Conservation (phyloP, 2,888 invertebrate genomes). For the Trachelus troglodyta region DNA sequence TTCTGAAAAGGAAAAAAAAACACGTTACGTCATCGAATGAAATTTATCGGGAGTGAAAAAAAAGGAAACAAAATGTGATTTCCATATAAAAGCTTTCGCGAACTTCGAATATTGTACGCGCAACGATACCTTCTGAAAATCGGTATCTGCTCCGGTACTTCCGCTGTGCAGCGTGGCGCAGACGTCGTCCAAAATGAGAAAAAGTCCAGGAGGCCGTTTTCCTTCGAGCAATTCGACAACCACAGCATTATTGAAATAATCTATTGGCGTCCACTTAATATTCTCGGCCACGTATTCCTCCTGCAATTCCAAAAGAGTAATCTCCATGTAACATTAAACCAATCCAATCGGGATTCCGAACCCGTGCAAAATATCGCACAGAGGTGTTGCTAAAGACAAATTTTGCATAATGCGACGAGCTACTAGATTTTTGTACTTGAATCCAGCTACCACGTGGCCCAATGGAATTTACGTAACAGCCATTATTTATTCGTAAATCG, state of each 20-base stretch:
- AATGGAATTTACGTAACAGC: no score
- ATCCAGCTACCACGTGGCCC: no score
- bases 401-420: no score
- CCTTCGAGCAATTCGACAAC: constrained; percentile 77
- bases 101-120: no score
- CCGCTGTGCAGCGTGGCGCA: constrained; percentile 78
- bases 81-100: no score
- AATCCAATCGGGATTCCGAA: no score
- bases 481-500: no score
- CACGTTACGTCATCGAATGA: neutral
- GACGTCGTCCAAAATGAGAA: constrained; percentile 75
- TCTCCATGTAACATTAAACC: neutral
- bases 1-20: constrained; percentile 63
- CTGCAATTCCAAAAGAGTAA: constrained; percentile 56
- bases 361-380: no score
- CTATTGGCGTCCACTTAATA: constrained; percentile 76
- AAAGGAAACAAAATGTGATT: no score
- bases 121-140: constrained; percentile 67
- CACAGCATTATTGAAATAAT: constrained; percentile 76
- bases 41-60: neutral
- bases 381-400: no score
- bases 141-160: constrained; percentile 72
- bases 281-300: constrained; percentile 77
- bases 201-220: constrained; percentile 73
- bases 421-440: no score